Conservation (phyloP, 35 echinoderm and acorn worm genomes). For the Holothuria glaberrima region DNA sequence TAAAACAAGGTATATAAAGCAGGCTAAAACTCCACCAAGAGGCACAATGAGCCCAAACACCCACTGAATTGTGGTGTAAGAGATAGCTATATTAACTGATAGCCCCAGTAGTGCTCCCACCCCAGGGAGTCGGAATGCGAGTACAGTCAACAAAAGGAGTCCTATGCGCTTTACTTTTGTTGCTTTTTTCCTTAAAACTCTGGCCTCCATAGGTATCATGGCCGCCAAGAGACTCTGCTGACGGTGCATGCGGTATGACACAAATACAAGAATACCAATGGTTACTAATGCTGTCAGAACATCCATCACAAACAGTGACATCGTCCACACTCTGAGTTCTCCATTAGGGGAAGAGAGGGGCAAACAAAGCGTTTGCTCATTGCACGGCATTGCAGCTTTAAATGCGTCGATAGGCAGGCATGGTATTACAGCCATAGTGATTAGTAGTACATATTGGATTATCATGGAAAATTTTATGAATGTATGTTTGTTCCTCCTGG, state of each 20-base stretch:
- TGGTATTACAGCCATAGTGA: constrained; percentile 23
- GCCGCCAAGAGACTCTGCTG: constrained; percentile 12
- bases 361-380: constrained; percentile 19
- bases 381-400: not conserved
- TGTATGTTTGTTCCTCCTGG: constrained; percentile 44
- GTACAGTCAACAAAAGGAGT: constrained; percentile 30
- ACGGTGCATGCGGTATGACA: constrained; percentile 46
- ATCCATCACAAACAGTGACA: constrained; percentile 24
- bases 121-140: constrained; percentile 41
- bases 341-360: not conserved
- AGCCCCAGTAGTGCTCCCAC: constrained; percentile 36
- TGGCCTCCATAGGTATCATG: constrained; percentile 60
- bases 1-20: constrained; percentile 11
- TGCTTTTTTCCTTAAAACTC: constrained; percentile 37
- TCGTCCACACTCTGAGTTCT: not conserved
- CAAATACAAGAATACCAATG: constrained; percentile 29
- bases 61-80: constrained; percentile 46
- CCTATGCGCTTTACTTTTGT: constrained; percentile 34
- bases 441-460: not conserved
- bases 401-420: constrained; percentile 41
- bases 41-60: constrained; percentile 40
- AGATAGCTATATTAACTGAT: not conserved
- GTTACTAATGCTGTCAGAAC: constrained; percentile 10
- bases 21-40: not conserved
- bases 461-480: constrained; percentile 35